Base-by-base conservation (phyloP, 2,888 invertebrate species). In the Empis stercorea region DNA sequence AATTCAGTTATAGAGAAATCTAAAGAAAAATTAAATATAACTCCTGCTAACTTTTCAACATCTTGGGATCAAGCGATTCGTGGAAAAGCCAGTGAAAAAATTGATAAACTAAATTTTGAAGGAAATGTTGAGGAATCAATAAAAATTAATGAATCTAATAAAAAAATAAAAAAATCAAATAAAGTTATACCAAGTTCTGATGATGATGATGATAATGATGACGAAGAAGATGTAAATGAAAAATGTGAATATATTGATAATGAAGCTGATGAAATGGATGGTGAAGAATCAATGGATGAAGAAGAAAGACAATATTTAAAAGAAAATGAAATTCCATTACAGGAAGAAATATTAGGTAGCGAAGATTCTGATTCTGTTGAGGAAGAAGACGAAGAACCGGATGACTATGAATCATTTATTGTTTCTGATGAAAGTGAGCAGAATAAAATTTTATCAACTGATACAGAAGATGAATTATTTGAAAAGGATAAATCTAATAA, bases 401-500 rank as follows among this genome's bases (percentile, higher is more conserved):
- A 73, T 47, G 63, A 71, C 1, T 72, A 74, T 55, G 75, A 70
- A 54, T 77, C 76, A 0, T 78, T 78, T 57, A 57, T 78, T 47
- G 75, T 73, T 52, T 73, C 75, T 2, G 70, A 71, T 52, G 72
- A 72, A 59, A 17, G 13, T 11, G 73, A 73, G 50, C 67, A 52
- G 61, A 69, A 14, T 58, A 72, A 47, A 56, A 73, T 11, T 71
- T 70, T 58, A 72, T 72, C 1, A 64, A 70, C n/a, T 70, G 66
- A 36, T 68, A 17, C 40, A 14, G 44, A 34, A 7, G 36, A 44
- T 30, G 30, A 36, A 23, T 4, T 42, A 16, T 32, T 10, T 30
- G n/a, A 27, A 30, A 42, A 43, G 13, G 43, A 40, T 14, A 14
- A 38, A 27, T 5, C 10, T 14, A 23, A 7, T 3, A 39, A 10